These are phyloP conservation scores for Sericinus montela DNA, from an alignment of 2,888 invertebrate species.

Conservation along the genomic window DNA sequence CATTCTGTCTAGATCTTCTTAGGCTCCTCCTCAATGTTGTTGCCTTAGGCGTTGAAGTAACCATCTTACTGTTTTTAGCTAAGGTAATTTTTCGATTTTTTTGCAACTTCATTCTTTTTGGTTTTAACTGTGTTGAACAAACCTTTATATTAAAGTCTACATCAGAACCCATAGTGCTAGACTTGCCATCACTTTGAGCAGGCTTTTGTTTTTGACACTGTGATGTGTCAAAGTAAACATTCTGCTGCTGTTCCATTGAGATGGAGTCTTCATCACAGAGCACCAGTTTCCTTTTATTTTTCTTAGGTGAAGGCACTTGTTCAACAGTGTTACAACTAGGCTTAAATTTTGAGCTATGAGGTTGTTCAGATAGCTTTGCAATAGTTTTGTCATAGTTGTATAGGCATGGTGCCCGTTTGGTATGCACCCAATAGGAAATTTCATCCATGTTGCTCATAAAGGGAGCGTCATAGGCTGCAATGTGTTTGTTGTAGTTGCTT, in stretches of 20 bases:
- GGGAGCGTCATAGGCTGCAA: conserved; percentile 35
- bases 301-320: conserved; percentile 43
- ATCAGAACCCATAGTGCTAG: conserved; percentile 49
- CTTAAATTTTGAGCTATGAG: conserved; percentile 45
- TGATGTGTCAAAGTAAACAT: conserved; percentile 56
- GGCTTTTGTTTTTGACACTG: conserved; percentile 37
- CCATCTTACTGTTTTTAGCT: conserved; percentile 53
- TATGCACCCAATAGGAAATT: conserved; percentile 68
- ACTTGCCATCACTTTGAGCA: conserved; percentile 41
- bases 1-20: conserved; percentile 45
- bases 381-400: conserved; percentile 56
- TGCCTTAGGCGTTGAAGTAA: conserved; percentile 59
- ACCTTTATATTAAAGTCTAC: conserved; percentile 62
- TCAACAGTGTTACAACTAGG: conserved; percentile 36
- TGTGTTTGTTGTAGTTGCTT: conserved; percentile 1
- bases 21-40: conserved; percentile 52
- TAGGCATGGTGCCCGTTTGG: conserved; percentile 69
- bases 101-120: conserved; percentile 43
- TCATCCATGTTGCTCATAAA: conserved; percentile 72
- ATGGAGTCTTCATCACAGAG: conserved; percentile 52
- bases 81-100: conserved; percentile 37
- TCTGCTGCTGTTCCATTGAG: conserved; percentile 46
- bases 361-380: conserved; percentile 45
- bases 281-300: conserved; percentile 57
- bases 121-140: conserved; percentile 42